Evolutionary conservation across 2,113 vertebrate genomes (phyloP).

Genomic region (Leptobrachium leishanense): DNA sequence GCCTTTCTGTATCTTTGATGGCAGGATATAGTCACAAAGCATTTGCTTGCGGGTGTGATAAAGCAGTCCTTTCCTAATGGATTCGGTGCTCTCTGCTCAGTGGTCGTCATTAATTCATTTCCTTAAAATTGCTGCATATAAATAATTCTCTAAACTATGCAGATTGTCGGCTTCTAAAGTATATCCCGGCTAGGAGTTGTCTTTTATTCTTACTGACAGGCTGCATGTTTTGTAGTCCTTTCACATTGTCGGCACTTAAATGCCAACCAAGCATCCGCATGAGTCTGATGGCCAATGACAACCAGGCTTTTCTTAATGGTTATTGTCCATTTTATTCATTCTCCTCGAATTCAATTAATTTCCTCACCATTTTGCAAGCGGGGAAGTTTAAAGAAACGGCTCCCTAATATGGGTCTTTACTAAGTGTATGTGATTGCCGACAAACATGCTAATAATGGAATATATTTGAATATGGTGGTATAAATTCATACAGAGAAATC

Average conservation of each 20-base stretch:
- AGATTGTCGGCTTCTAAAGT: slow-evolving; percentile 33
- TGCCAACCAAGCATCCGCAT: slow-evolving; percentile 18
- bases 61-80: slow-evolving; percentile 42
- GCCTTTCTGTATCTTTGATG: slow-evolving; percentile 10
- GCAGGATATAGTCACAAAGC: slow-evolving; percentile 28
- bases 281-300: slow-evolving; percentile 31
- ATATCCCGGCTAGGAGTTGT: slow-evolving; percentile 23
- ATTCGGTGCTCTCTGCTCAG: slow-evolving; percentile 24
- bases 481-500: too few species aligned
- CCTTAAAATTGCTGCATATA: slow-evolving; percentile 42
- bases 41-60: slow-evolving; percentile 28
- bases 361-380: not conserved
- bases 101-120: slow-evolving; percentile 43
- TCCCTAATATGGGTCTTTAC: too few species aligned
- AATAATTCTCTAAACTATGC: slow-evolving; percentile 39
- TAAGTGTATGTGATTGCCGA: too few species aligned
- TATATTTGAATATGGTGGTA: too few species aligned
- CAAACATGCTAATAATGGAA: too few species aligned
- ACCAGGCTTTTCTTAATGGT: slow-evolving; percentile 5
- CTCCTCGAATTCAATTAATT: not conserved
- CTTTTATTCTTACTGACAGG: slow-evolving; percentile 40
- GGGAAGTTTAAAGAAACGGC: too few species aligned
- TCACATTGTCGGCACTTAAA: slow-evolving; percentile 19
- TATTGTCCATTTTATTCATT: slow-evolving; percentile 14
- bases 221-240: slow-evolving; percentile 33